Evolutionary conservation across 2,113 vertebrate species (phyloP), one percentile per base, ranked within the genome.

Genomic region (Seriola rivoliana): DNA sequence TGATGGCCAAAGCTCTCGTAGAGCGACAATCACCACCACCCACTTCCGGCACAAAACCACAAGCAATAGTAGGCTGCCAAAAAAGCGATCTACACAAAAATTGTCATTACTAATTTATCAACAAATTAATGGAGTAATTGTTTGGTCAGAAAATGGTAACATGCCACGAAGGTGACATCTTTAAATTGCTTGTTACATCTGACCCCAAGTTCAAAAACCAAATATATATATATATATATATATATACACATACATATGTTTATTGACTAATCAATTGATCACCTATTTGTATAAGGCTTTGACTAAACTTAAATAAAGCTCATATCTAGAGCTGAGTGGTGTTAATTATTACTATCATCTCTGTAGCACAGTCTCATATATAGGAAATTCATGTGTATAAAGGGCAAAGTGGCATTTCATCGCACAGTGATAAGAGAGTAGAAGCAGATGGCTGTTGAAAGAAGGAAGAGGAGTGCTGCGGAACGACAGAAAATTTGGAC

Each of bases 401-500:
- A 36, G n/a, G 38, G n/a, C 17, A 55, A 42, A 13, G 32, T 16
- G 42, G 23, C 1, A 23, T 23, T 14, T 21, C 40, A 36, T 25
- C 36, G 17, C 44, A 44, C 74, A 21, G 52, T 21, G 16, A 57
- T 9, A 5, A 4, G 4, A 74, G 65, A 52, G 17, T 19, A 13
- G 8, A 79, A 44, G 34, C 46, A 79, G 65, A 84, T 46, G 66
- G 67, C 40, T 66, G 12, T 36, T 58, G 25, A 50, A 71, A 65
- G 40, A 23, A 32, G 16, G 42, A 57, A 59, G 58, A 59, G 48
- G 8, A 29, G 3, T 32, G 42, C 29, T 3, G 9, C 7, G 8
- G 57, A 50, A 42, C 10, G 44, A 67, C 21, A 50, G 40, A 65
- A 71, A 72, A 58, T 42, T 58, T 68, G 75, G 81, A 81, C 48